Conservation (phyloP, 1,140 invertebrate species). For the Dufourea novaeangliae region DNA sequence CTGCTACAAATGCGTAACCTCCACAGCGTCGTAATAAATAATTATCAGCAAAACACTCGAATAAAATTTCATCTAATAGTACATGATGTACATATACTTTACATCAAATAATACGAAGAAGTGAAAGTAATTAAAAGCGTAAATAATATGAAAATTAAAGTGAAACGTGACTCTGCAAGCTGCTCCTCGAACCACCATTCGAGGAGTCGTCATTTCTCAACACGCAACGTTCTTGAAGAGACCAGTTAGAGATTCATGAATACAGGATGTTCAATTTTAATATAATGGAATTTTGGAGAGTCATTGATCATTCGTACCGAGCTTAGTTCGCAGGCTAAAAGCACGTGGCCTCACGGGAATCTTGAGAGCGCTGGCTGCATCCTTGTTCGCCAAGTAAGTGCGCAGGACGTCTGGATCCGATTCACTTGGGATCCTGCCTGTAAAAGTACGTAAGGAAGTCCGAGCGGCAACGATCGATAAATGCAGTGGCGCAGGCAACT, state of each 20-base stretch:
- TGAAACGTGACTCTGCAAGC: too few species aligned
- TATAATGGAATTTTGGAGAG: neutral
- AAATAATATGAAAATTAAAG: too few species aligned
- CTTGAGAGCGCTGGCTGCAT: constrained; percentile 56
- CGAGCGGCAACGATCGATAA: constrained; percentile 35
- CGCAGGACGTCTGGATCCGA: constrained; percentile 70
- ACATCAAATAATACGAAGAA: too few species aligned
- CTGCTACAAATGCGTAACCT: too few species aligned
- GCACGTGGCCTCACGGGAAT: constrained; percentile 67
- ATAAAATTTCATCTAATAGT: too few species aligned
- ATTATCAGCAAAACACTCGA: too few species aligned
- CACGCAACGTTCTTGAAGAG: neutral
- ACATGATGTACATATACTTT: too few species aligned
- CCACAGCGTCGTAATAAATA: too few species aligned
- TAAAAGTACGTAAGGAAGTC: constrained; percentile 44
- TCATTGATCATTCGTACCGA: constrained; percentile 67
- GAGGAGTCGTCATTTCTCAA: neutral
- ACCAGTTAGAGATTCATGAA: neutral
- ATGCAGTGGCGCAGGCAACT: neutral
- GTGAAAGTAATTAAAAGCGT: too few species aligned
- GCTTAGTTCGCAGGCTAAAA: constrained; percentile 71
- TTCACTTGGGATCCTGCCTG: constrained; percentile 73
- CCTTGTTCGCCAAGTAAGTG: constrained; percentile 71
- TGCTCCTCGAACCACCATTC: too few species aligned
- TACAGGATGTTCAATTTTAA: neutral